Conservation (phyloP, 2,888 invertebrate species). For the Protodeltote pygarga region DNA sequence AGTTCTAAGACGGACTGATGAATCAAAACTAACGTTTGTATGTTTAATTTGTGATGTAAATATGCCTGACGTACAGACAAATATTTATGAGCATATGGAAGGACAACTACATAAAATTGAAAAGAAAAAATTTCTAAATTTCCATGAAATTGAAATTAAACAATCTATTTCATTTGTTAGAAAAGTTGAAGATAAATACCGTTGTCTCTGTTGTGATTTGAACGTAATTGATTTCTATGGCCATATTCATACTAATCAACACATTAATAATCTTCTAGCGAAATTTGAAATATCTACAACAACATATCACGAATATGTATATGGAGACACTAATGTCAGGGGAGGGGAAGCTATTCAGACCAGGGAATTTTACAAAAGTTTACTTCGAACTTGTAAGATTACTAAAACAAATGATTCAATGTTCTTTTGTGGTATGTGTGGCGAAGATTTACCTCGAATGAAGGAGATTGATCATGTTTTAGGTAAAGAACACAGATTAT, state of each 20-base stretch:
- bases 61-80: not conserved
- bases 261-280: not conserved
- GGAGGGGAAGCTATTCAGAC: not conserved
- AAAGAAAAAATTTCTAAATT: not conserved
- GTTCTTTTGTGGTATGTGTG: slow-evolving; percentile 6
- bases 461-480: slow-evolving; percentile 22
- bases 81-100: slow-evolving; percentile 4
- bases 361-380: not conserved
- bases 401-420: not conserved
- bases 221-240: not conserved
- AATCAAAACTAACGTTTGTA: not conserved
- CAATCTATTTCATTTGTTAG: not conserved
- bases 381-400: not conserved
- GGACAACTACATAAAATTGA: not conserved
- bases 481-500: not conserved
- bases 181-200: no score
- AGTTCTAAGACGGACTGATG: not conserved
- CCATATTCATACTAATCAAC: not conserved
- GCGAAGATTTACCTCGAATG: not conserved
- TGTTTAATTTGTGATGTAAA: slow-evolving; percentile 4
- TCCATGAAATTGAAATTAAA: not conserved
- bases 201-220: not conserved
- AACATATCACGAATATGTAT: not conserved
- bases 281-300: not conserved
- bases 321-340: not conserved